Evolutionary conservation across 2,888 invertebrate species (phyloP), one percentile per base, ranked within the genome.

Genomic region (Timema podura): DNA sequence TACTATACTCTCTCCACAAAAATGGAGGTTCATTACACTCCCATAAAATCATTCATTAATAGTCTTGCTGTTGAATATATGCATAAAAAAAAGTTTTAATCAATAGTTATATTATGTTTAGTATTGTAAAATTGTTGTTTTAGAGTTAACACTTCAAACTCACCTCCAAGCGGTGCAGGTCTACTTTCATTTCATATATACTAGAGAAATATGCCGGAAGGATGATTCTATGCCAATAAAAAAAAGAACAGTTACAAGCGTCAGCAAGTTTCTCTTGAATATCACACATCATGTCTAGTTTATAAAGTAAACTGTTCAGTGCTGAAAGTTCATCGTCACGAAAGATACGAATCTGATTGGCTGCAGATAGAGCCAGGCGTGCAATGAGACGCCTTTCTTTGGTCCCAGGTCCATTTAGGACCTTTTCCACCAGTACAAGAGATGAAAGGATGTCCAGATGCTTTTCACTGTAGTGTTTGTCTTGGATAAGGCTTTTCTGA

Each of bases 181-280:
- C 90, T 44, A 86, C 80, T 74, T 89, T 88, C 72, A 85, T 85
- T 73, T 88, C 87, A 74, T 90, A 87, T 74, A 91, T 83, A 78
- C 91, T 89, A 73, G 89, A 86, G 75, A 94, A 87, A 81, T 93
- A 92, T 66, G 91, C 87, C 0, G 90, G 89, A 68, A 93, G 83
- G 68, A 93, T 84, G 74, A 89, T 87, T 77, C 90, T 87, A 81
- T 95, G 93, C 89, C 92, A 93, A 78, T 91, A 88, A 68, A 95
- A 81, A 82, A 92, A 91, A 49, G 90, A 89, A 76, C 91, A 90
- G 79, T 92, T 88, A 79, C 90, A 90, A 45, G 89, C 83, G 72
- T 82, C 81, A 65, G 86, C 82, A 73, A 93, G 80, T 71, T 86
- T 81, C 13, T 82, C 78, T 54, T 85, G 83, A 72, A 91, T 84